Base-by-base conservation (phyloP, 2,888 invertebrate genomes). In the Drosophila tanythrix region DNA sequence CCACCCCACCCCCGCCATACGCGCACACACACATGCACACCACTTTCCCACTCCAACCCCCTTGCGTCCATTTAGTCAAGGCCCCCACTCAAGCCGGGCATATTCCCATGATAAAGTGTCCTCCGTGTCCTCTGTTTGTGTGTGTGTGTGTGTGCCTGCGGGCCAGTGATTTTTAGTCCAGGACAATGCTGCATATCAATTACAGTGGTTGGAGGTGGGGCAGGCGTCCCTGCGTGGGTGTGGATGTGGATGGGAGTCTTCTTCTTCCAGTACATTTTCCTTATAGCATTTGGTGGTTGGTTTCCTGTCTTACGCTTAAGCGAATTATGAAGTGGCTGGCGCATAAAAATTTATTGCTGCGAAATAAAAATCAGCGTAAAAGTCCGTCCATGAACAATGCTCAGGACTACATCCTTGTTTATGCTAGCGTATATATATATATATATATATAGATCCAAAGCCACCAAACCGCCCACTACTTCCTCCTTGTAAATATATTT, bases 261-360 rank as follows among this genome's bases (percentile, higher is more conserved):
- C 40, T 48, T 33, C 53, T 2, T 15, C 35, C 46, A 8, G 25
- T 15, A 25, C 10, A 15, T 35, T 36, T 63, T 48, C 38, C 27
- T 27, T 62, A 33, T 10, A 38, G 35, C 53, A 53, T 33, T 38
- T 40, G 76, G 79, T 79, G 75, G 65, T 69, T 63, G 81, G 68
- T 38, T 74, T 52, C 74, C 73, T 76, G 81, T 88, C 85, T 82
- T 87, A 79, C 85, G 86, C 89, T 82, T 81, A 81, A 83, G 83
- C 84, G 83, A 91, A 90, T 88, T 90, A 90, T 91, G 90, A 92
- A 92, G 91, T 92, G 92, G 87, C 91, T 91, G 87, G 83, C 87
- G 82, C 89, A 92, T 92, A 92, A 91, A 92, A 92, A 92, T 92
- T 92, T 92, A 91, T 91, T 91, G 90, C 88, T 82, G 70, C 77